Base-by-base conservation (phyloP, 2,888 invertebrate genomes). In the Caenorhabditis sp. region DNA sequence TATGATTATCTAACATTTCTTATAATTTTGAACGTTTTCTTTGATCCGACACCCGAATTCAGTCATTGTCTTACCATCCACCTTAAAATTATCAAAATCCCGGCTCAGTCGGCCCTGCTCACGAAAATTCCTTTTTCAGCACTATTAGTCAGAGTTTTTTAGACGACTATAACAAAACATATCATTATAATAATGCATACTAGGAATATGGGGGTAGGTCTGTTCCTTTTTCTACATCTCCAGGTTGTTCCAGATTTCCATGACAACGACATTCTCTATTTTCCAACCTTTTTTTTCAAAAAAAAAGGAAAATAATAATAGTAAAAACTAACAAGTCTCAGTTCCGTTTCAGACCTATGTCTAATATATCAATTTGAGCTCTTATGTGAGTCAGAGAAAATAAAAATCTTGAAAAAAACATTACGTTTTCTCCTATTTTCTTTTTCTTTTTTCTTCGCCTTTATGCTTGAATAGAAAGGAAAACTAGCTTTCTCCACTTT, bases 181-280 rank as follows among this genome's bases (percentile, higher is more conserved):
- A n/a, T n/a, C n/a, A n/a, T n/a, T n/a, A n/a, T n/a, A n/a, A n/a
- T n/a, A n/a, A 31, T 31, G 4, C 31, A 31, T 31, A 31, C 31
- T 31, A 4, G 10, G 10, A 7, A 4, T 31, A 31, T 31, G 31
- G 4, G 31, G 31, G 31, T 31, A 31, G 10, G 4, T 31, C 4
- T 10, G 10, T 31, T 31, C 31, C 31, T 31, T 36, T 14, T n/a
- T 8, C 14, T 38, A 59, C 25, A 8, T 38, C 3, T 25, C 21
- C n/a, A 17, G 4, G 10, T 12, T 17, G 5, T 26, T 52, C 53
- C 59, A 36, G 53, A 58, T 63, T 38, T 63, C 67, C 67, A 67
- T 67, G 67, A 59, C 67, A 61, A 67, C 67, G 31, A 10, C 31
- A 31, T 31, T 14, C 10, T 43, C 14, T 43, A 43, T 17, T 43